Base-by-base conservation (phyloP, 2,797 vertebrate species). In the Lateolabrax maculatus region DNA sequence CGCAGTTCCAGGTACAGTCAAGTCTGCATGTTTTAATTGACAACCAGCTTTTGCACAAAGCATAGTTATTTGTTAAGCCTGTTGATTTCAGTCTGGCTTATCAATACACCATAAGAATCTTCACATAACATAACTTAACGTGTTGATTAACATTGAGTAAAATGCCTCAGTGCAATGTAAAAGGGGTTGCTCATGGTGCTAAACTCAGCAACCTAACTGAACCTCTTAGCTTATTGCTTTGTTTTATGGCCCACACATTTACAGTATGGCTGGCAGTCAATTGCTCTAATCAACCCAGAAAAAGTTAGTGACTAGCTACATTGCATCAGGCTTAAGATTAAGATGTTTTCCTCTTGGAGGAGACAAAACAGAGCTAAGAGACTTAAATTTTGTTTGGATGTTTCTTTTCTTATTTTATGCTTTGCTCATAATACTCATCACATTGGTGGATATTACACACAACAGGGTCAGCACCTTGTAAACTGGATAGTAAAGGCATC, bases 1-100 rank as follows among this genome's bases (percentile, higher is more conserved):
- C 96, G 0, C 43, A 87, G 16, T 96, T 95, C 90, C 92, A 96
- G 95, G 98, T 99, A 57, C 43, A 36, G 18, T 64, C 0, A 13
- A 19, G 5, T 53, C 31, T 41, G 11, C 44, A 56, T 67, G 12
- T 69, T 18, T 52, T 34, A 12, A 70, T 25, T 61, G 21, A 58
- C 41, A 60, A 21, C 13, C n/a, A 9, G 34, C 46, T 37, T 71
- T 65, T 64, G 8, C 27, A 31, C 3, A 25, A 65, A 65, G 9
- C 21, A 48, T 25, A 23, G 9, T 31, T 63, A 23, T 29, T 63
- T 12, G 9, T 43, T 34, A 6, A 58, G 41, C 18, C 53, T 48
- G 13, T 62, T 58, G 0, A 29, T 56, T 37, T 39, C 36, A 53
- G 27, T 23, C 43, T 39, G 3, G n/a, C 51, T 61, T 15, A 44